phyloP scores from a whole-genome alignment of 2,888 invertebrate species.

The Pseudococcus longispinus region DNA sequence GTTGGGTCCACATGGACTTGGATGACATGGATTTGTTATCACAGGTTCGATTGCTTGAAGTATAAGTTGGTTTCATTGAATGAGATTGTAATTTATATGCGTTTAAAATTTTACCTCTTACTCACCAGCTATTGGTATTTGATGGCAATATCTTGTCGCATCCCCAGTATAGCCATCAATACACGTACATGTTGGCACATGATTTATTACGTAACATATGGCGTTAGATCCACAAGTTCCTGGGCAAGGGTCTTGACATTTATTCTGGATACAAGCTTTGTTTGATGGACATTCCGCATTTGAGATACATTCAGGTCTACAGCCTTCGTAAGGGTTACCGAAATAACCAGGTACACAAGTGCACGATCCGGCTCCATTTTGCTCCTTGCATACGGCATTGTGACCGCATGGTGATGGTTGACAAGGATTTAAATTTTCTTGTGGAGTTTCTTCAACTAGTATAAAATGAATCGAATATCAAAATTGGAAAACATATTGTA shows the following conservation, averaged over 20 bases:
- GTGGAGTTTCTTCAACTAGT: conserved; percentile 43
- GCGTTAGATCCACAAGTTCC: conserved; percentile 67
- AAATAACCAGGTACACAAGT: conserved; percentile 66
- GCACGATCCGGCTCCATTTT: conserved; percentile 67
- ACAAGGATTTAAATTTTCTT: conserved; percentile 63
- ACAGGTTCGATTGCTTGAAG: conserved; percentile 50
- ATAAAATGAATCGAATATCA: neutral
- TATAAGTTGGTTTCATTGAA: neutral
- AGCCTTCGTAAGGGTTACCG: conserved; percentile 69
- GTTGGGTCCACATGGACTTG: conserved; percentile 68
- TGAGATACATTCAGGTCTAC: conserved; percentile 68
- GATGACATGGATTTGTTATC: conserved; percentile 66
- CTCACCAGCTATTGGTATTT: conserved; percentile 60
- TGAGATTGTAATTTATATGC: neutral
- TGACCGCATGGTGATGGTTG: conserved; percentile 66
- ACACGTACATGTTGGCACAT: conserved; percentile 64
- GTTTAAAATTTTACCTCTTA: neutral
- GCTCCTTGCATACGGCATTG: conserved; percentile 66
- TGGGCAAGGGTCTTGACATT: conserved; percentile 69
- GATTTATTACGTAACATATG: conserved; percentile 63
- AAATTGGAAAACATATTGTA: neutral
- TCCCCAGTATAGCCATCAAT: conserved; percentile 64
- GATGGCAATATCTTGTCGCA: conserved; percentile 62
- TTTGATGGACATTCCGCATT: conserved; percentile 69
- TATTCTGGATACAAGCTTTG: conserved; percentile 67